A percentile compares a stretch with the other conserved stretches of the same genome.
These are phyloP conservation scores for Eleutherodactylus coqui DNA, from an alignment of 2,797 vertebrate species.

Conservation along the genomic window DNA sequence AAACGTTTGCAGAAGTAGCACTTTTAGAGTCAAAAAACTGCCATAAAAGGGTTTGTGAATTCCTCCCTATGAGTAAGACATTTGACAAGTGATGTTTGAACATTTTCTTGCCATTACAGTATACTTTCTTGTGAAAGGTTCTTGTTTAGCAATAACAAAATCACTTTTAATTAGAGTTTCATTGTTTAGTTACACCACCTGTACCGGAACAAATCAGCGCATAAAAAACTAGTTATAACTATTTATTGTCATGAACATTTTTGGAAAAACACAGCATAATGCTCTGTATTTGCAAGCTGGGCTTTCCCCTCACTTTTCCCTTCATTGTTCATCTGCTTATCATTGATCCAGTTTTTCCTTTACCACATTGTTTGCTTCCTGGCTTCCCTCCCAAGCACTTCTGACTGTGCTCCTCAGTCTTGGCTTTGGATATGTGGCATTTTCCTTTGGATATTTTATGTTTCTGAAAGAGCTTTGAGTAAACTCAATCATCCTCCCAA, in stretches of 20 bases:
- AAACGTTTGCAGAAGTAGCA: too few relatives aligned
- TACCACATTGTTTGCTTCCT: slow-evolving; percentile 42
- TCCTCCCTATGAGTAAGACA: too few relatives aligned
- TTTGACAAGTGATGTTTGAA: too few relatives aligned
- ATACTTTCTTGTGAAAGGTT: too few relatives aligned
- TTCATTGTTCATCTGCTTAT: slow-evolving; percentile 27
- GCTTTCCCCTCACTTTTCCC: not conserved
- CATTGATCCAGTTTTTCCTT: slow-evolving; percentile 42
- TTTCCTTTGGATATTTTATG: slow-evolving; percentile 36
- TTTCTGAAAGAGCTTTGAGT: slow-evolving; percentile 37
- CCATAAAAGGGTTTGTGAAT: too few relatives aligned
- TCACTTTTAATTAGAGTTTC: not conserved
- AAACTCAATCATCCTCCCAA: not conserved
- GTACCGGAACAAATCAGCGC: not conserved
- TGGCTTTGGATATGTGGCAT: slow-evolving; percentile 24
- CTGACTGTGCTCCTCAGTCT: slow-evolving; percentile 22
- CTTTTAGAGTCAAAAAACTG: too few relatives aligned
- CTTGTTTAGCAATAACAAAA: not conserved
- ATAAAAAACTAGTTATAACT: not conserved
- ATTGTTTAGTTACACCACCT: not conserved
- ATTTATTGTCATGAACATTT: not conserved
- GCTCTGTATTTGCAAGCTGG: not conserved
- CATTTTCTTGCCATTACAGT: too few relatives aligned
- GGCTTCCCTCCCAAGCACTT: slow-evolving; percentile 34
- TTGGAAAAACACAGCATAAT: not conserved